Evolutionary conservation across 2,113 vertebrate genomes (phyloP).

Genomic region (Fulmarus glacialis): DNA sequence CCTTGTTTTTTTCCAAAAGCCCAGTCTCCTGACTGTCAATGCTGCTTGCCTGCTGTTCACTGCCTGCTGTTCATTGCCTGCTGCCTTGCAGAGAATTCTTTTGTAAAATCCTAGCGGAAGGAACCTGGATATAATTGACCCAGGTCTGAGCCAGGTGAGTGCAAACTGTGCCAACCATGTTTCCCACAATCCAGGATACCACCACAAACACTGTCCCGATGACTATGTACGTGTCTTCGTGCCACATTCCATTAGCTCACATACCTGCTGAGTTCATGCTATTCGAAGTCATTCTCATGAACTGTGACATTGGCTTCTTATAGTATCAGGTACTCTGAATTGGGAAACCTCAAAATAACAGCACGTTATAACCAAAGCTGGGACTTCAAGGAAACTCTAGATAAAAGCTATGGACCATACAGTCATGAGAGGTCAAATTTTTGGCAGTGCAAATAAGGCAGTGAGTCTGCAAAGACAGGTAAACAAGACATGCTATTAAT

Average conservation of each 20-base stretch:
- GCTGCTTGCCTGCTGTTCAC: background rate
- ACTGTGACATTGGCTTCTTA: background rate
- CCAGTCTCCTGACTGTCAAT: background rate
- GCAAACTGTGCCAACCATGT: background rate
- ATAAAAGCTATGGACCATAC: background rate
- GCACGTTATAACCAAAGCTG: background rate
- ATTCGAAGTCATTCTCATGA: background rate
- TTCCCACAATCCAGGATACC: background rate
- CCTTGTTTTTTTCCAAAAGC: background rate
- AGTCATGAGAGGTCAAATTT: background rate
- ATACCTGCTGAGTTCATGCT: too few species aligned
- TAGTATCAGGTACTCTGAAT: background rate
- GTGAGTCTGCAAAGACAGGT: background rate
- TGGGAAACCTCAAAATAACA: background rate
- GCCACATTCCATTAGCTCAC: background rate
- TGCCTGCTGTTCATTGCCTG: background rate
- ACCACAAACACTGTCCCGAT: background rate
- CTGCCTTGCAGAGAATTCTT: background rate
- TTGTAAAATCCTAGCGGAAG: background rate
- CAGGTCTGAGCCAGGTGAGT: background rate
- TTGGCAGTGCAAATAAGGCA: background rate
- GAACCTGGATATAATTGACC: background rate
- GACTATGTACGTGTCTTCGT: rapidly evolving
- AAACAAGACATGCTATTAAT: background rate
- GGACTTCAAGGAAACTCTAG: background rate